A percentile compares a stretch with the other conserved stretches of the same genome.
Conservation (phyloP, 2,888 invertebrate species). For the Drosophila gaucha region DNA sequence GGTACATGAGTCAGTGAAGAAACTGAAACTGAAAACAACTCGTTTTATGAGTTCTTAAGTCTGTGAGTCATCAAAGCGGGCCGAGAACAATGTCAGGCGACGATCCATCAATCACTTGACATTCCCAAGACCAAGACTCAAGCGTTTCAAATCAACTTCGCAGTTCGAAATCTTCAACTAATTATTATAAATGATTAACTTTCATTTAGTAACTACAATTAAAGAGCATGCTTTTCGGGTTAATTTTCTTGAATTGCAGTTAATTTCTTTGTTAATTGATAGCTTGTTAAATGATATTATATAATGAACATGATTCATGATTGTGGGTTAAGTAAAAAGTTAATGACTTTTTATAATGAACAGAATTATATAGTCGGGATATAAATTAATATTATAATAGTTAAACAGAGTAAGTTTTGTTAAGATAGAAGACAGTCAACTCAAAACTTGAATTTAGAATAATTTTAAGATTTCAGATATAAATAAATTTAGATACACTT, state of each 20-base stretch:
- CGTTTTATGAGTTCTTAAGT: conserved; percentile 11
- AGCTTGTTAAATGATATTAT: neutral
- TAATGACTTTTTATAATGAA: neutral
- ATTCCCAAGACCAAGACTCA: conserved; percentile 21
- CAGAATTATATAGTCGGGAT: neutral
- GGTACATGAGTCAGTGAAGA: conserved; percentile 50
- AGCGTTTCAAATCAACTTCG: neutral
- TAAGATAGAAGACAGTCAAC: too few relatives aligned
- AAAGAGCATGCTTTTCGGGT: conserved; percentile 14
- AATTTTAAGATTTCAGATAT: too few relatives aligned
- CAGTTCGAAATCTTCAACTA: conserved; percentile 32
- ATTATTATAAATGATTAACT: conserved; percentile 68
- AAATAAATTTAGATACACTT: too few relatives aligned
- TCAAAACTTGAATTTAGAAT: too few relatives aligned
- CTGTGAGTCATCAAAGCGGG: conserved; percentile 22
- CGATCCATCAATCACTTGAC: conserved; percentile 63
- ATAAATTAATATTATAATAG: too few relatives aligned
- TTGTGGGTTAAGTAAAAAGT: neutral
- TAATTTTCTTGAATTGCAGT: conserved; percentile 24
- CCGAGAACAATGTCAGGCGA: conserved; percentile 28
- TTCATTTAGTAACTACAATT: conserved; percentile 20
- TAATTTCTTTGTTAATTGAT: conserved; percentile 41
- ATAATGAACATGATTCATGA: neutral
- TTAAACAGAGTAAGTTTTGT: too few relatives aligned
- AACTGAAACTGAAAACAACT: conserved; percentile 10